Evolutionary conservation across 2,888 invertebrate genomes (phyloP).

Genomic region (Trachelus tabidus): DNA sequence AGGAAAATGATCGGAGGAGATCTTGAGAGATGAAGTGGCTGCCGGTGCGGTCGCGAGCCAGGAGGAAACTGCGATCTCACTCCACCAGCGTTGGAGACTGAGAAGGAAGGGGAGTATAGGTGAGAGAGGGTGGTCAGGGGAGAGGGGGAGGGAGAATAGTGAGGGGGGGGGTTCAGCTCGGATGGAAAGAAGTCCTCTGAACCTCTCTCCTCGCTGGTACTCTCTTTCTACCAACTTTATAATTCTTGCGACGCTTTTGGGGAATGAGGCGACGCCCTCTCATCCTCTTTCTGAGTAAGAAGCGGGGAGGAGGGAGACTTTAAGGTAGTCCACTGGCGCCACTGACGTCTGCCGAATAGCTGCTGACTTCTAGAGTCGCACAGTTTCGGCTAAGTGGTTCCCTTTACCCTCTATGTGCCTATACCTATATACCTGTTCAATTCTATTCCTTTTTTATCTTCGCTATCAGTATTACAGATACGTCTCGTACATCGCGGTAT

Average conservation of each 20-base stretch:
- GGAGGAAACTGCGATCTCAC: background rate
- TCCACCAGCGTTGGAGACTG: background rate
- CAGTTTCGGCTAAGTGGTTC: constrained; percentile 60
- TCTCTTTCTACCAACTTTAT: constrained; percentile 55
- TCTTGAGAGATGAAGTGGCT: constrained; percentile 30
- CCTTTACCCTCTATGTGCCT: constrained; percentile 33
- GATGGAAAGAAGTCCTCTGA: background rate
- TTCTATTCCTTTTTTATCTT: background rate
- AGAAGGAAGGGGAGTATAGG: background rate
- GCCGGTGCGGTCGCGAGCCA: constrained; percentile 14
- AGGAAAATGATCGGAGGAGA: constrained; percentile 29
- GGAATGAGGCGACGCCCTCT: constrained; percentile 47
- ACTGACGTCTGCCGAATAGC: constrained; percentile 62
- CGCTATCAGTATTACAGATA: too few species aligned
- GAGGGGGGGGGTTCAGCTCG: background rate
- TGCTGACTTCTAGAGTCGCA: constrained; percentile 53
- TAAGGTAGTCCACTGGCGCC: constrained; percentile 53
- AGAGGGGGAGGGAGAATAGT: background rate
- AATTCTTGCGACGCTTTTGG: constrained; percentile 65
- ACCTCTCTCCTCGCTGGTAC: constrained; percentile 5
- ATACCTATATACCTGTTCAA: background rate
- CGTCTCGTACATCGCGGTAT: too few species aligned
- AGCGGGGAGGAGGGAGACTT: constrained; percentile 26
- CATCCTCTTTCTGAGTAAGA: background rate
- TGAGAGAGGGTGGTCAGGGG: background rate